Percentiles rank a stretch among this genome's conserved stretches.
Conservation (phyloP, 2,113 vertebrate species). For the Arizona elegans region DNA sequence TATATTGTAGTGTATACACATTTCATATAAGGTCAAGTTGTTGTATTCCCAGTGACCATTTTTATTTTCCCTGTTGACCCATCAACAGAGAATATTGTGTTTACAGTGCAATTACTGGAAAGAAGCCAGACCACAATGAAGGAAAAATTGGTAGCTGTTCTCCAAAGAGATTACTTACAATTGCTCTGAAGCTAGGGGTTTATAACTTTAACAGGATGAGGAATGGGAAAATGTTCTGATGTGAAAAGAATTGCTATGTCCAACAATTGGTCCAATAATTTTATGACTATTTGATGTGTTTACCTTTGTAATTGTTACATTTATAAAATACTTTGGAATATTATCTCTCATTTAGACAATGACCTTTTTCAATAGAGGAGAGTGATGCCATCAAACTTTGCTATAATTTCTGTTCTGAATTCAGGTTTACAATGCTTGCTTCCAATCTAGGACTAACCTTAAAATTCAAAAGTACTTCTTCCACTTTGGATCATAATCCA, state of each 20-base stretch:
- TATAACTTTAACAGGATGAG: neutral
- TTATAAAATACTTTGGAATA: neutral
- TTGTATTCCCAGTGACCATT: neutral
- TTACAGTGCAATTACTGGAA: neutral
- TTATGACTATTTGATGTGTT: neutral
- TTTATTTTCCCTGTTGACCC: neutral
- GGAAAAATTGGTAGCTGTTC: neutral
- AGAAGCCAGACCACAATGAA: neutral
- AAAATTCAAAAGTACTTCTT: neutral
- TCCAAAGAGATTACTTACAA: neutral
- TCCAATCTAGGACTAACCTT: neutral
- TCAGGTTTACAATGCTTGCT: neutral
- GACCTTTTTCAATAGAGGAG: neutral
- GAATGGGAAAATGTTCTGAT: neutral
- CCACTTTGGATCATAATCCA: neutral
- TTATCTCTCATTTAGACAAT: neutral
- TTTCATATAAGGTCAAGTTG: neutral
- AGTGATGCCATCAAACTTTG: neutral
- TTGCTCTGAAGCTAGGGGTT: neutral
- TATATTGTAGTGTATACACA: neutral
- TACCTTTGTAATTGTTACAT: neutral
- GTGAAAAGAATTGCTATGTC: neutral
- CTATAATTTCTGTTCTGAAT: neutral
- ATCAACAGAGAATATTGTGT: conserved; percentile 7
- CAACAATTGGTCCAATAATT: neutral